Percentiles rank a stretch among this genome's conserved stretches.
Evolutionary conservation across 2,797 vertebrate species (phyloP).

Genomic region (Telmatherina bonti): DNA sequence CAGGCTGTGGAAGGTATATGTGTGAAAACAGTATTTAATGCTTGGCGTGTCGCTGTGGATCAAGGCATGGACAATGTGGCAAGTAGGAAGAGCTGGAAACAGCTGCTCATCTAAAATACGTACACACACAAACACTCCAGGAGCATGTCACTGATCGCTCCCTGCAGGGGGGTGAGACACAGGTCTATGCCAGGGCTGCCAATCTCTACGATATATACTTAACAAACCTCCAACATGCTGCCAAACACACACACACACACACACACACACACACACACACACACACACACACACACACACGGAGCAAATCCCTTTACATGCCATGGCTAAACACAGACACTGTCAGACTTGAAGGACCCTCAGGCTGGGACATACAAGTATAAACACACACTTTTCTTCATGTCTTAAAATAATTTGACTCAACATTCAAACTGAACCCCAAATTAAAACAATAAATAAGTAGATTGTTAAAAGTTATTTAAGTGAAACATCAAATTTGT

Average conservation of each 20-base stretch:
- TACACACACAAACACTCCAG: constrained; percentile 45
- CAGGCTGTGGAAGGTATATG: constrained; percentile 71
- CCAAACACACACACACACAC: constrained; percentile 46
- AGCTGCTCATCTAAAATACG: constrained; percentile 68
- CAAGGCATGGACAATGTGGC: constrained; percentile 79
- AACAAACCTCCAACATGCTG: constrained; percentile 63
- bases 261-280: constrained; percentile 12
- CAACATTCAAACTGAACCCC: constrained; percentile 13
- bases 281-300: constrained; percentile 43
- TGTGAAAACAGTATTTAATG: constrained; percentile 72
- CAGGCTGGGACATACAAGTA: constrained; percentile 59
- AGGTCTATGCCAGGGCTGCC: constrained; percentile 67
- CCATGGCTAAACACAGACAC: constrained; percentile 77
- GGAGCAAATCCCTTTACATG: constrained; percentile 79
- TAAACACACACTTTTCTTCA: constrained; percentile 50
- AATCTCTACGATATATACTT: constrained; percentile 65
- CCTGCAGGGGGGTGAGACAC: constrained; percentile 66
- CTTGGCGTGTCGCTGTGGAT: constrained; percentile 67
- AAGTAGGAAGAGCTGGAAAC: constrained; percentile 76
- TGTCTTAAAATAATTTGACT: constrained; percentile 33
- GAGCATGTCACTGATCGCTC: constrained; percentile 75
- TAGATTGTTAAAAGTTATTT: background rate
- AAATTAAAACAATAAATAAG: background rate
- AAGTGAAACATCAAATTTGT: background rate
- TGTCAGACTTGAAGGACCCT: constrained; percentile 75